Percentiles rank a stretch among this genome's conserved stretches.
These are phyloP conservation scores for Caenorhabditis imperialis DNA, from an alignment of 2,888 invertebrate genomes.

Conservation along the genomic window DNA sequence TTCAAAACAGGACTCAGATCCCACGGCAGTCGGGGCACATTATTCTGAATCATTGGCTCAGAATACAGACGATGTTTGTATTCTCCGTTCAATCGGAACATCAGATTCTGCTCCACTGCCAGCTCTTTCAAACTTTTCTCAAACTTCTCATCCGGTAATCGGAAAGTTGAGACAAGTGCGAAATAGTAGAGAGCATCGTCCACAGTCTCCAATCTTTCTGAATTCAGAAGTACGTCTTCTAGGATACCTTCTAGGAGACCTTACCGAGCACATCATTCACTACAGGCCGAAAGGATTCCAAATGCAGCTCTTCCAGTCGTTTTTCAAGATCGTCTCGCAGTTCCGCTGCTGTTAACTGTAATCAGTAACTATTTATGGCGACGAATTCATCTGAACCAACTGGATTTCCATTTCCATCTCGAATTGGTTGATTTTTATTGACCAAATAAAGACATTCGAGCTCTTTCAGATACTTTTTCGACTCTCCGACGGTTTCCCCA, in stretches of 20 bases:
- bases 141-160: constrained; percentile 19
- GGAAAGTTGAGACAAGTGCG: constrained; percentile 32
- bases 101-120: constrained; percentile 25
- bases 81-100: constrained; percentile 13
- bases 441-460: constrained; percentile 31
- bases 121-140: constrained; percentile 33
- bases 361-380: background rate
- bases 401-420: constrained; percentile 38
- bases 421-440: constrained; percentile 40
- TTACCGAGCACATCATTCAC: constrained; percentile 28
- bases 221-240: too few relatives aligned
- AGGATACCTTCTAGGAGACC: background rate
- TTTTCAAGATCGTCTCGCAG: constrained; percentile 17
- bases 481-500: constrained; percentile 16
- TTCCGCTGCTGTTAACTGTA: constrained; percentile 21
- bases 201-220: constrained; percentile 18
- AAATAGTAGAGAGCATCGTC: constrained; percentile 48
- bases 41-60: constrained; percentile 17
- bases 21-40: constrained; percentile 40
- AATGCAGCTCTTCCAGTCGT: constrained; percentile 5
- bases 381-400: too few relatives aligned
- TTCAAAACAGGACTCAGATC: constrained; percentile 37
- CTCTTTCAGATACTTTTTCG: constrained; percentile 13
- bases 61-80: constrained; percentile 31
- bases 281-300: constrained; percentile 16